phyloP scores from a whole-genome alignment of 2,888 invertebrate genomes.

The Drosophila paucipuncta region DNA sequence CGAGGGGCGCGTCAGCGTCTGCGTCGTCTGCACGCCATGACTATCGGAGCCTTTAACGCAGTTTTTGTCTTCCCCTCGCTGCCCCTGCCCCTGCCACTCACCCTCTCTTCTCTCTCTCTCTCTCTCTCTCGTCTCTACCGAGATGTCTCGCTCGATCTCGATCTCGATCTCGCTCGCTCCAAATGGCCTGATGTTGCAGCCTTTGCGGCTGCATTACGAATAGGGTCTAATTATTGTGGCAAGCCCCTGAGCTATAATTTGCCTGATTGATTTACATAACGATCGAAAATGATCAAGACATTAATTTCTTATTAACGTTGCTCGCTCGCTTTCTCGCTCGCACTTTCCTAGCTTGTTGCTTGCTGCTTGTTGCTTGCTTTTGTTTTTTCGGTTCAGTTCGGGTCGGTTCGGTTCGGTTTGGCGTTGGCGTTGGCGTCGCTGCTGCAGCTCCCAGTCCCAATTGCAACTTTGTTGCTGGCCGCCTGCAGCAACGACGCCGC shows the following conservation, averaged over 20 bases:
- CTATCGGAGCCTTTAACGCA: conserved; percentile 34
- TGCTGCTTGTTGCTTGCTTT: neutral
- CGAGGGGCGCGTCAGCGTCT: conserved; percentile 78
- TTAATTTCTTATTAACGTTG: conserved; percentile 85
- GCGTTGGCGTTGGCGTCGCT: conserved; percentile 40
- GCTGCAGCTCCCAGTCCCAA: conserved; percentile 41
- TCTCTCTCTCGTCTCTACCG: conserved; percentile 4
- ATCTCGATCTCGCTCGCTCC: neutral
- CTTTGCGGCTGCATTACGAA: conserved; percentile 81
- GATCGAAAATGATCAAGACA: conserved; percentile 86
- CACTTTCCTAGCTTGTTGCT: conserved; percentile 13
- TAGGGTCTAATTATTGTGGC: conserved; percentile 85
- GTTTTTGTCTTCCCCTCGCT: conserved; percentile 18
- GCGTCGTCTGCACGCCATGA: conserved; percentile 72
- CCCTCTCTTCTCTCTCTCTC: conserved; percentile 1
- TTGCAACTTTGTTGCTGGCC: conserved; percentile 58
- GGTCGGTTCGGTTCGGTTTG: conserved; percentile 7
- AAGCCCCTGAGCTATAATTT: conserved; percentile 85
- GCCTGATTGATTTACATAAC: conserved; percentile 86
- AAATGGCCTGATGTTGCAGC: conserved; percentile 41
- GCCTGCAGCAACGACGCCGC: conserved; percentile 22
- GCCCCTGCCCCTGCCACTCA: neutral
- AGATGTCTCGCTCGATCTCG: neutral
- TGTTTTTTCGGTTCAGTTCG: neutral
- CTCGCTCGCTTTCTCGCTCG: conserved; percentile 31